Conservation (phyloP, 2,888 invertebrate species). For the Drosophila meridiana region DNA sequence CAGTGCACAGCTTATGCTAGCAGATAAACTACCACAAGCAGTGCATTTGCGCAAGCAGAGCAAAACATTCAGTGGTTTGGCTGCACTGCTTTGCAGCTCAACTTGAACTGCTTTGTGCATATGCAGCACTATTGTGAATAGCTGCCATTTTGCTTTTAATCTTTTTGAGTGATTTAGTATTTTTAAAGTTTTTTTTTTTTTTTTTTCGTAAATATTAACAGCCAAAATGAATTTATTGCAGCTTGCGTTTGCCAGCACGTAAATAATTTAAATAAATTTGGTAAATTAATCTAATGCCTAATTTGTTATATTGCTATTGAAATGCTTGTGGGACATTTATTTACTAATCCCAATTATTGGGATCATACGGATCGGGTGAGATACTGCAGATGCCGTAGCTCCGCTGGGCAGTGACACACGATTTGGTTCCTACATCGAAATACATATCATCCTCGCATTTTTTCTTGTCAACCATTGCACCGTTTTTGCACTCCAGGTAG, state of each 20-base stretch:
- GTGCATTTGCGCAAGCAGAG: not conserved
- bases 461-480: constrained; percentile 9
- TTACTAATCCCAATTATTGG: not conserved
- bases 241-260: not conserved
- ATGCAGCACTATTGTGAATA: not conserved
- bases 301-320: not conserved
- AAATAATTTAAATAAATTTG: constrained; percentile 1
- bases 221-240: not conserved
- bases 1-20: not conserved
- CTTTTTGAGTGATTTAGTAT: not conserved
- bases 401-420: constrained; percentile 33
- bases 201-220: not conserved
- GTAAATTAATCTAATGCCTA: not conserved
- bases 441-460: constrained; percentile 47
- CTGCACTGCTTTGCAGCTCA: not conserved
- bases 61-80: not conserved
- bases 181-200: not conserved
- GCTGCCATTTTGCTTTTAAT: not conserved
- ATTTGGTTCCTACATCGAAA: constrained; percentile 46
- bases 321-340: constrained; percentile 7
- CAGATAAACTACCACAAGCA: not conserved
- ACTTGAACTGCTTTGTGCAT: not conserved
- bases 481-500: constrained; percentile 58
- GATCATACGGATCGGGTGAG: constrained; percentile 8
- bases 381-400: constrained; percentile 31